Conservation (phyloP, 1,140 invertebrate genomes). For the Conus ventricosus region DNA sequence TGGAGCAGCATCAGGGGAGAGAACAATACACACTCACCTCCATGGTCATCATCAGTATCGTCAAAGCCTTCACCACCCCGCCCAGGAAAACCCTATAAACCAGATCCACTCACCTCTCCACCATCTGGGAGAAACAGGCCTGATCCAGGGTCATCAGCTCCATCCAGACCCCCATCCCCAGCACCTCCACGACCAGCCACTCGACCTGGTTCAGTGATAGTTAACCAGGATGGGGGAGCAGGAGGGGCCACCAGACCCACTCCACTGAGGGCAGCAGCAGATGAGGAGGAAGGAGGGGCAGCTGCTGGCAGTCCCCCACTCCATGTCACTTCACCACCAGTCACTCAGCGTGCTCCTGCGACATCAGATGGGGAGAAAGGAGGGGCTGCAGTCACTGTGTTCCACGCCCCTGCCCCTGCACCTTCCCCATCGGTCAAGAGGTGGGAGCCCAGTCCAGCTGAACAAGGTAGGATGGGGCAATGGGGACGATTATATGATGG, state of each 20-base stretch:
- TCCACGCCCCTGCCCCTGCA: background rate
- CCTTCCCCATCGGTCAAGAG: background rate
- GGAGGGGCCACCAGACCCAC: background rate
- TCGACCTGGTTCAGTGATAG: background rate
- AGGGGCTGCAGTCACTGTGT: background rate
- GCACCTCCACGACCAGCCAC: constrained; percentile 21
- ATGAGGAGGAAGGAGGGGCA: no score
- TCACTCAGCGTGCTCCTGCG: constrained; percentile 10
- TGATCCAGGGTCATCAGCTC: background rate
- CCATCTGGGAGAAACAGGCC: background rate
- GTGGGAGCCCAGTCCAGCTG: background rate
- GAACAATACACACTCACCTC: background rate
- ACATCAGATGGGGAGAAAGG: background rate
- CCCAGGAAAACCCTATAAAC: constrained; percentile 1
- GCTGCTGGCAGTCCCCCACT: no score
- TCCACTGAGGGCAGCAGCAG: no score
- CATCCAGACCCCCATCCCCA: background rate
- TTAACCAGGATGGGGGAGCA: background rate
- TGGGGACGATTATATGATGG: no score
- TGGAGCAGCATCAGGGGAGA: background rate
- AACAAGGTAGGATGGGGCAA: background rate
- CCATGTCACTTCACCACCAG: constrained; percentile 27
- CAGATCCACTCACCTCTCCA: constrained; percentile 4
- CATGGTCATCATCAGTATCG: background rate
- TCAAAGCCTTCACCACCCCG: background rate